phyloP scores from a whole-genome alignment of 2,113 vertebrate species.

The Chaenogobius annularis region DNA sequence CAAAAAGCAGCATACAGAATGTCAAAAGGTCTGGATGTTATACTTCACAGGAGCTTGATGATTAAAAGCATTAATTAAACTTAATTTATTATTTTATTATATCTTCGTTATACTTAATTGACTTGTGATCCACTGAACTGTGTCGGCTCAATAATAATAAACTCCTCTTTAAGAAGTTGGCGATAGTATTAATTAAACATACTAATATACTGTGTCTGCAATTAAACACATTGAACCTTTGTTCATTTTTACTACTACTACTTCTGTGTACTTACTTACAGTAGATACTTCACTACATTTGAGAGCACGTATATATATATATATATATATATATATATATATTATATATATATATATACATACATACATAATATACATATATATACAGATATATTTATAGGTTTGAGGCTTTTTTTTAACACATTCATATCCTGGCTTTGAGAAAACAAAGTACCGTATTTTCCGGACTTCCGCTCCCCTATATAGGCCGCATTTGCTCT shows the following conservation, averaged over 20 bases:
- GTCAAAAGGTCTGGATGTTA: not conserved
- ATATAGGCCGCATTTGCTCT: too few species aligned
- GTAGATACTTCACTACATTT: too few species aligned
- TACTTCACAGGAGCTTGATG: not conserved
- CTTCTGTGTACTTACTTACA: too few species aligned
- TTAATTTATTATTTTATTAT: conserved; percentile 5
- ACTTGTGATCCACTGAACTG: conserved; percentile 12
- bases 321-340: too few species aligned
- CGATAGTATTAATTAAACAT: conserved; percentile 6
- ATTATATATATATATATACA: too few species aligned
- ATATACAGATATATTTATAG: too few species aligned
- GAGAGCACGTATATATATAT: too few species aligned
- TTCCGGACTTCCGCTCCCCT: too few species aligned
- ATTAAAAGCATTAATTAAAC: not conserved
- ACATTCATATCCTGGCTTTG: too few species aligned
- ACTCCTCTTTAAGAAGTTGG: conserved; percentile 10
- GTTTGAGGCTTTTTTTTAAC: too few species aligned
- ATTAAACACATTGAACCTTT: not conserved
- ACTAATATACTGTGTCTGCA: not conserved
- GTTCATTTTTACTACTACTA: not conserved
- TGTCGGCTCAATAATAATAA: conserved; percentile 5
- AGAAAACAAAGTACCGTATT: too few species aligned
- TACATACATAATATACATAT: too few species aligned
- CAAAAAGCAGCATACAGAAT: not conserved
- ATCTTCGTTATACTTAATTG: conserved; percentile 8